Evolutionary conservation across 2,797 vertebrate species (phyloP), one percentile per base, ranked within the genome.

Genomic region (Alectoris magna): DNA sequence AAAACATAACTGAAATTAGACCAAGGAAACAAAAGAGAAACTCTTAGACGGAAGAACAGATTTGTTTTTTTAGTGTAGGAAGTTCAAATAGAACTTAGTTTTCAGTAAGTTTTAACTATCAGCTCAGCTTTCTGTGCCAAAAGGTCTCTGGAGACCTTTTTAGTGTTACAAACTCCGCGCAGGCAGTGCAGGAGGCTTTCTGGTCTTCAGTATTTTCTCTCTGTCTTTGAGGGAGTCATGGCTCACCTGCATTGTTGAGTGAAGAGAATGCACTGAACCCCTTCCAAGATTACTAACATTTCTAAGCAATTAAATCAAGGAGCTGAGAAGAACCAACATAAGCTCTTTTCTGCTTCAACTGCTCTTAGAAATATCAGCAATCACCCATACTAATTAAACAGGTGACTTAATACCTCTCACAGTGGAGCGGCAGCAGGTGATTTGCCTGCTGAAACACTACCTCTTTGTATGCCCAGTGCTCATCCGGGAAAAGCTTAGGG

Each of bases 21-120:
- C 41, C 69, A n/a, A 70, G 63, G n/a, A 81, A 82, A 75, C n/a
- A 60, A 79, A 91, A 88, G 74, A 71, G 67, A 70, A 90, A 41
- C 31, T 79, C 2, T 1, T 75, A 71, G 31, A 11, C 46, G n/a
- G 39, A 71, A 44, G 44, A 80, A 49, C 23, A 79, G 43, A 64
- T 55, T 58, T 75, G 41, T 77, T 80, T 88, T 77, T 59, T 69
- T 46, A 66, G 7, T 6, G 0, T 23, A 62, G 44, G 34, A 26
- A 85, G 6, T 83, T 88, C 14, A 77, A 14, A 48, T 82, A 90
- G 24, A 76, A 60, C 79, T 79, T 14, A 29, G 0, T 75, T 88
- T 90, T 84, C 8, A 17, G 73, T 69, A 66, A 63, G 24, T 72
- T 56, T 76, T 82, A 53, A 68, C 39, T 81, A 48, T 8, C 38